These are phyloP conservation scores for Anolis sagrei DNA, from an alignment of 2,113 vertebrate genomes.

Conservation along the genomic window DNA sequence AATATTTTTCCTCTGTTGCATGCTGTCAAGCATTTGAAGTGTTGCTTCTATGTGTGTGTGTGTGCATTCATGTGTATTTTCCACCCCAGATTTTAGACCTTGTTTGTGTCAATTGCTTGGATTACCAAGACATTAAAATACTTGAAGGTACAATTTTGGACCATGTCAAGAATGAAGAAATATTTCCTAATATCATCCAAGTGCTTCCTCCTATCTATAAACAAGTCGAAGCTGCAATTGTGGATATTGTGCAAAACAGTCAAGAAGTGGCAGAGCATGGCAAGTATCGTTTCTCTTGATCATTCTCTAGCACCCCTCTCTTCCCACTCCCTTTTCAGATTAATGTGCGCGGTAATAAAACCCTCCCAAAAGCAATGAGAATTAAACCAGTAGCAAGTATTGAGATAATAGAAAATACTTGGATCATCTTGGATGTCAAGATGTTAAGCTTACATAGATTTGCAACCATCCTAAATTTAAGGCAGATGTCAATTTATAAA, in stretches of 20 bases:
- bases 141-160: constrained; percentile 56
- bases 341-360: not conserved
- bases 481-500: not conserved
- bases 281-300: constrained; percentile 46
- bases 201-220: constrained; percentile 65
- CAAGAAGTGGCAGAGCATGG: constrained; percentile 67
- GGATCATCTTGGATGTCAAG: too few relatives aligned
- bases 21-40: not conserved
- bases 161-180: constrained; percentile 59
- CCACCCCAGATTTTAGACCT: constrained; percentile 61
- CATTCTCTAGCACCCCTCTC: not conserved
- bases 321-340: not conserved
- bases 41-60: not conserved
- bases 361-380: not conserved
- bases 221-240: constrained; percentile 67
- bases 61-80: constrained; percentile 2
- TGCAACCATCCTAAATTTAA: not conserved
- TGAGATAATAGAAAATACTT: too few relatives aligned
- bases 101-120: constrained; percentile 50
- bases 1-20: not conserved
- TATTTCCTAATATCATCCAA: constrained; percentile 66
- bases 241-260: constrained; percentile 1
- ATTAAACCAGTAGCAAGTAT: not conserved
- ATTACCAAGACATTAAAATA: constrained; percentile 47
- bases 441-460: not conserved